Evolutionary conservation across 2,797 vertebrate species (phyloP).

Genomic region (Pachyuromys duprasi): DNA sequence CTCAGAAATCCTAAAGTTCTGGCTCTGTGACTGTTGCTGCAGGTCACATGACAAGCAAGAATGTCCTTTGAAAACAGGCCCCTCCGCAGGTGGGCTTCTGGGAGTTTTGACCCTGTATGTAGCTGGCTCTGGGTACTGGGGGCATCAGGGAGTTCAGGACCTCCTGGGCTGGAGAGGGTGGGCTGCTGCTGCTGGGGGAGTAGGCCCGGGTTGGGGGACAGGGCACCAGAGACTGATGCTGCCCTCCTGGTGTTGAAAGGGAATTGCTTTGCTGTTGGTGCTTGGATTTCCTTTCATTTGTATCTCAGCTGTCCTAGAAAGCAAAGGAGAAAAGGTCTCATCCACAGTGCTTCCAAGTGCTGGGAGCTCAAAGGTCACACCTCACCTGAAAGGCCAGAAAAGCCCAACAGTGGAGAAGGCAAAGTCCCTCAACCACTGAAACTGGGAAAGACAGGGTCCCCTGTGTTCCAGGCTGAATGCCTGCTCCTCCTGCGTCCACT

Average conservation of each 20-base stretch:
- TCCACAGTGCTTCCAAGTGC: neutral
- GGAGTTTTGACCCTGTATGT: neutral
- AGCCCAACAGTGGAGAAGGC: neutral
- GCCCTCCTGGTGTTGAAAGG: neutral
- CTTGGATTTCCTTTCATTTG: neutral
- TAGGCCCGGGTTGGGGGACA: neutral
- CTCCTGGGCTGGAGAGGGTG: neutral
- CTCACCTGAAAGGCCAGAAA: neutral
- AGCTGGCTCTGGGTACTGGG: neutral
- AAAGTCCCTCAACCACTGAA: neutral
- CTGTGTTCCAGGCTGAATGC: too few relatives aligned
- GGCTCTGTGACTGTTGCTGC: neutral
- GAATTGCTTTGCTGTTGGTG: neutral
- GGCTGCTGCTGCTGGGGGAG: neutral
- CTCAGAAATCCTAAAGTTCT: neutral
- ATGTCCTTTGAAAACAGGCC: neutral
- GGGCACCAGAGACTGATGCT: neutral
- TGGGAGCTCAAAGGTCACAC: neutral
- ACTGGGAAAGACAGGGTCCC: too few relatives aligned
- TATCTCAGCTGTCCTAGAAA: neutral
- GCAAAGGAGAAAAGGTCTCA: neutral
- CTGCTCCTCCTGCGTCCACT: neutral
- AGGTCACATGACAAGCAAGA: neutral
- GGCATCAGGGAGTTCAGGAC: neutral
- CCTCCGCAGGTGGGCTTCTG: neutral